phyloP scores from a whole-genome alignment of 1,140 invertebrate genomes.

The Lordiphosa stackelbergi region DNA sequence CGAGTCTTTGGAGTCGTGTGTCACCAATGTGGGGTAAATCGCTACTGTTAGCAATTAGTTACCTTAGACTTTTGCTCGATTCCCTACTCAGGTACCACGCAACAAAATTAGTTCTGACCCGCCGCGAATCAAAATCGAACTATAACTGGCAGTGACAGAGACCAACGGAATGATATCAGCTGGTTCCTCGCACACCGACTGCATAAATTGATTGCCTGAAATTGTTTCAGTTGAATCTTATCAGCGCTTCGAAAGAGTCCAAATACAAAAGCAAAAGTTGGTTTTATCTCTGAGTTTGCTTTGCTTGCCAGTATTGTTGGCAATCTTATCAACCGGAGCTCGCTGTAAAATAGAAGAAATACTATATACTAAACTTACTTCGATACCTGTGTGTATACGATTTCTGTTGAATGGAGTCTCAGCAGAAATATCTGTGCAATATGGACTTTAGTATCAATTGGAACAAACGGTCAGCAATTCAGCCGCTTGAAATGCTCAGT shows the following conservation, averaged over 20 bases:
- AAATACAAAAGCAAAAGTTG: constrained; percentile 48
- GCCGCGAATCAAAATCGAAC: constrained; percentile 64
- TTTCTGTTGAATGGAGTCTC: too few relatives aligned
- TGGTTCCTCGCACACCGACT: constrained; percentile 20
- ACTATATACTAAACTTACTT: background rate
- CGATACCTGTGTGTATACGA: too few relatives aligned
- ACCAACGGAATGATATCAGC: constrained; percentile 46
- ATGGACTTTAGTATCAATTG: constrained; percentile 5
- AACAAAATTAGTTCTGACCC: constrained; percentile 50
- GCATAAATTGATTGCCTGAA: constrained; percentile 67
- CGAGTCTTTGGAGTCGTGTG: background rate
- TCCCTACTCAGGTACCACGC: constrained; percentile 21
- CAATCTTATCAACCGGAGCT: constrained; percentile 32
- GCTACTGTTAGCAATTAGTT: constrained; percentile 8
- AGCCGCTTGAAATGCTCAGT: too few relatives aligned
- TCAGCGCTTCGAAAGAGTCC: constrained; percentile 17
- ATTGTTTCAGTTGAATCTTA: constrained; percentile 46
- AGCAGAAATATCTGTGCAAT: background rate
- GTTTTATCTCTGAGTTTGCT: constrained; percentile 40
- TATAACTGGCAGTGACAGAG: constrained; percentile 46
- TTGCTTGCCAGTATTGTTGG: constrained; percentile 38
- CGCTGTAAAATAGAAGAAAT: constrained; percentile 15
- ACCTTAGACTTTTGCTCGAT: constrained; percentile 23
- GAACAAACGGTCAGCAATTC: constrained; percentile 25
- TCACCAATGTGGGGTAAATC: constrained; percentile 7